Conservation (phyloP, 2,113 vertebrate genomes). For the Oryzias celebensis region DNA sequence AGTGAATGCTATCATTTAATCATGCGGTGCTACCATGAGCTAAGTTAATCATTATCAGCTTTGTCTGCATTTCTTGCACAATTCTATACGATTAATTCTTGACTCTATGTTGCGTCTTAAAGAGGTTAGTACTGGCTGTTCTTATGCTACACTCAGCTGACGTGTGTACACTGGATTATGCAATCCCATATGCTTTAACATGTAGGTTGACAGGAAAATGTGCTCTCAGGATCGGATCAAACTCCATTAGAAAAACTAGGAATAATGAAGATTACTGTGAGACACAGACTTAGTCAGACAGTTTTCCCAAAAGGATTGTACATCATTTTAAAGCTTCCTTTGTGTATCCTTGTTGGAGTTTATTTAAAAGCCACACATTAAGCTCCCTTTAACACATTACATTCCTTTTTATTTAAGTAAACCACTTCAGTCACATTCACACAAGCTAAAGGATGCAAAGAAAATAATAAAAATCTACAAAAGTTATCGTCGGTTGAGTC, state of each 20-base stretch:
- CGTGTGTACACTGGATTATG: constrained; percentile 9
- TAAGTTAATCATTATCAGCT: constrained; percentile 43
- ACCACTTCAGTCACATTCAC: constrained; percentile 2
- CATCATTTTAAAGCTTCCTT: too few relatives aligned
- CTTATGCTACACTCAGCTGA: constrained; percentile 3
- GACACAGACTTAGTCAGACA: too few relatives aligned
- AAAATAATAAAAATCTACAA: too few relatives aligned
- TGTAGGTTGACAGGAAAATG: neutral
- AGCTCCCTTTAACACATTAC: too few relatives aligned
- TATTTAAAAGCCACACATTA: too few relatives aligned
- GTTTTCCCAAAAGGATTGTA: too few relatives aligned
- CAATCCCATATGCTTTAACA: neutral
- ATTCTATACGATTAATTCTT: constrained; percentile 13
- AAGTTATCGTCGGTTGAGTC: too few relatives aligned
- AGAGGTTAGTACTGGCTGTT: neutral
- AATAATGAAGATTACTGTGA: too few relatives aligned
- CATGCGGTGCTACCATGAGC: constrained; percentile 27
- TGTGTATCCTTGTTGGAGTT: too few relatives aligned
- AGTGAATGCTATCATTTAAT: neutral
- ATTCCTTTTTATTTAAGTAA: neutral
- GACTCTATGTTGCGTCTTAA: constrained; percentile 7
- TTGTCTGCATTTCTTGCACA: constrained; percentile 10
- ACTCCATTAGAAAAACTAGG: too few relatives aligned
- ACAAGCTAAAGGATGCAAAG: too few relatives aligned
- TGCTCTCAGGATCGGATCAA: too few relatives aligned